These are phyloP conservation scores for Odobenus rosmarus DNA, from an alignment of 2,113 vertebrate species.

Conservation along the genomic window DNA sequence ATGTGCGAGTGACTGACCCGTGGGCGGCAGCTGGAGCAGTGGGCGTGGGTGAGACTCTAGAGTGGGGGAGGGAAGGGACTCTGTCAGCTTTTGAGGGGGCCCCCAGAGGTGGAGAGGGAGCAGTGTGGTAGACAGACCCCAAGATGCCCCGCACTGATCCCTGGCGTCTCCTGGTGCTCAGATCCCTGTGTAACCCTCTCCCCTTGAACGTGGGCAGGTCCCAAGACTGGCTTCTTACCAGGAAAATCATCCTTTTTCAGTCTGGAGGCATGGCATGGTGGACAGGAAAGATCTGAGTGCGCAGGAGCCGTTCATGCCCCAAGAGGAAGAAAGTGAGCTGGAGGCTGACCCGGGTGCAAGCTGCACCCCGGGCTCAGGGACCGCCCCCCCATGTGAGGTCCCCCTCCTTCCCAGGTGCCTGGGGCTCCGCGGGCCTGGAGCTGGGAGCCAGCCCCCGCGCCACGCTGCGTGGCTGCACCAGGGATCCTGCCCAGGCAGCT, in stretches of 20 bases:
- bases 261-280: fast-evolving
- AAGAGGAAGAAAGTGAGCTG: neutral
- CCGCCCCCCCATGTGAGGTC: neutral
- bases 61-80: neutral
- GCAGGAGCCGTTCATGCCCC: neutral
- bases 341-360: fast-evolving
- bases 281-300: fast-evolving
- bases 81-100: neutral
- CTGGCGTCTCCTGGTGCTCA: neutral
- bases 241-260: neutral
- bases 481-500: neutral
- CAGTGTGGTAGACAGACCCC: neutral
- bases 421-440: fast-evolving
- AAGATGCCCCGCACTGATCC: fast-evolving
- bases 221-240: neutral
- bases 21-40: neutral
- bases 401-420: neutral
- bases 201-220: neutral
- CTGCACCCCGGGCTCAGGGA: neutral
- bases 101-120: neutral
- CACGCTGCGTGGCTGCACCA: fast-evolving
- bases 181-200: neutral
- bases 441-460: neutral
- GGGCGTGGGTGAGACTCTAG: neutral
- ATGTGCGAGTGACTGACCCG: fast-evolving